Conservation (phyloP, 2,113 vertebrate species). For the Toxotes chatareus region DNA sequence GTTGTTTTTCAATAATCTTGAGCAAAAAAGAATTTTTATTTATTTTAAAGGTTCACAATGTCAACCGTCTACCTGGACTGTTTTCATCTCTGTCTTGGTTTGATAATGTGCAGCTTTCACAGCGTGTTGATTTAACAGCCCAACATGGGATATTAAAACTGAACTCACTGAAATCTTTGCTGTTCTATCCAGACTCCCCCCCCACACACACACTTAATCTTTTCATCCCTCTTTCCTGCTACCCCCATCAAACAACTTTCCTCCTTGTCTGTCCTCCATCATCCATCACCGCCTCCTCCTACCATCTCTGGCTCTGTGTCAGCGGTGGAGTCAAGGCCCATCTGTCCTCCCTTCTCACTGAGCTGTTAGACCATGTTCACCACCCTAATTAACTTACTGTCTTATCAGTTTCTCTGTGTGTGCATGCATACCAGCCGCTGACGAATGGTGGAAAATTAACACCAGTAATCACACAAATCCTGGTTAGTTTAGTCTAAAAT, state of each 20-base stretch:
- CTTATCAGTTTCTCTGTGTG: slow-evolving; percentile 75
- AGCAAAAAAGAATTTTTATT: slow-evolving; percentile 2
- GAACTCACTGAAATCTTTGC: slow-evolving; percentile 55
- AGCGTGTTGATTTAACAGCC: slow-evolving; percentile 31
- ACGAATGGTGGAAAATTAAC: slow-evolving; percentile 36
- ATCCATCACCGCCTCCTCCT: slow-evolving; percentile 73
- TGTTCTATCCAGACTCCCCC: slow-evolving; percentile 34
- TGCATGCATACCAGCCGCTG: slow-evolving; percentile 30
- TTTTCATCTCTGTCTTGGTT: slow-evolving; percentile 30
- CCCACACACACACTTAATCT: slow-evolving; percentile 25
- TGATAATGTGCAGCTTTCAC: slow-evolving; percentile 49
- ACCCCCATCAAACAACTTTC: slow-evolving; percentile 69
- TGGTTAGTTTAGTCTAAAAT: neutral
- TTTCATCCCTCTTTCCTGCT: slow-evolving; percentile 42
- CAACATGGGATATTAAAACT: slow-evolving; percentile 28
- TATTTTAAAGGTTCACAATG: slow-evolving; percentile 24
- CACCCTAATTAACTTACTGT: slow-evolving; percentile 84
- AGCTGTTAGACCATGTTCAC: slow-evolving; percentile 79
- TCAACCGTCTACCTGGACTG: slow-evolving; percentile 25
- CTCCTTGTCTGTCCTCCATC: slow-evolving; percentile 77
- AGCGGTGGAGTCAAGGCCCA: slow-evolving; percentile 82
- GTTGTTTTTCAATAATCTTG: slow-evolving; percentile 26
- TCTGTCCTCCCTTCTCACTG: slow-evolving; percentile 78
- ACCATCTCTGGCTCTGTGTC: slow-evolving; percentile 72
- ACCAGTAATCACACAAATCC: slow-evolving; percentile 39